A percentile compares a stretch with the other conserved stretches of the same genome.
Conservation (phyloP, 2,888 invertebrate species). For the Glyphotaelius pellucidus region DNA sequence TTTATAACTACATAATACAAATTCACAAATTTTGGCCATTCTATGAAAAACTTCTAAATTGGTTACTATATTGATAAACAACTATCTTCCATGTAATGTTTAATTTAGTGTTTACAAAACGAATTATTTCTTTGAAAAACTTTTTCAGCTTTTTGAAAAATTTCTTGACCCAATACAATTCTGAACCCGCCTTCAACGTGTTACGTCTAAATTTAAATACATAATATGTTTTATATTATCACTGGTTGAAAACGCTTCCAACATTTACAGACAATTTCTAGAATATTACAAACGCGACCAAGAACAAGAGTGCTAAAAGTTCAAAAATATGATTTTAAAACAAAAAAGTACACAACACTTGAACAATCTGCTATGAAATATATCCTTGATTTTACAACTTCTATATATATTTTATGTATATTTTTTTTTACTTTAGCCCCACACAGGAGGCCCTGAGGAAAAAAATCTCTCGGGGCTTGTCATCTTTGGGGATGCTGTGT, state of each 20-base stretch:
- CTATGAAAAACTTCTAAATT: background rate
- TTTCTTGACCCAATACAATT: conserved; percentile 2
- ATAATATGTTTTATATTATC: conserved; percentile 34
- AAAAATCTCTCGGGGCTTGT: too few relatives aligned
- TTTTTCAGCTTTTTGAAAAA: background rate
- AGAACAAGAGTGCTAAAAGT: background rate
- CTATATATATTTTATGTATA: too few relatives aligned
- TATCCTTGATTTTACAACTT: too few relatives aligned
- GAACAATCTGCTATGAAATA: too few relatives aligned
- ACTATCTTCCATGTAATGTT: background rate
- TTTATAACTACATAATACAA: background rate
- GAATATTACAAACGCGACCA: background rate
- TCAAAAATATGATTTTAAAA: background rate
- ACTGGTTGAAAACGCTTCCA: conserved; percentile 21
- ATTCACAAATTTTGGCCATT: background rate
- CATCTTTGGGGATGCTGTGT: too few relatives aligned
- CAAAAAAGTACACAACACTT: too few relatives aligned
- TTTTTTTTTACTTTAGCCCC: too few relatives aligned
- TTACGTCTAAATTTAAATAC: conserved; percentile 3
- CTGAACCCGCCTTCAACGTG: conserved; percentile 12
- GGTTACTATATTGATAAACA: background rate
- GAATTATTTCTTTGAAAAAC: background rate
- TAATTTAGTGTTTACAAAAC: background rate
- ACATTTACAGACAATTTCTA: conserved; percentile 17
- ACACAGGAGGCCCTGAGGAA: too few relatives aligned